A percentile compares a stretch with the other conserved stretches of the same genome.
phyloP scores from a whole-genome alignment of 2,888 invertebrate genomes.

The Sinelater perroti region DNA sequence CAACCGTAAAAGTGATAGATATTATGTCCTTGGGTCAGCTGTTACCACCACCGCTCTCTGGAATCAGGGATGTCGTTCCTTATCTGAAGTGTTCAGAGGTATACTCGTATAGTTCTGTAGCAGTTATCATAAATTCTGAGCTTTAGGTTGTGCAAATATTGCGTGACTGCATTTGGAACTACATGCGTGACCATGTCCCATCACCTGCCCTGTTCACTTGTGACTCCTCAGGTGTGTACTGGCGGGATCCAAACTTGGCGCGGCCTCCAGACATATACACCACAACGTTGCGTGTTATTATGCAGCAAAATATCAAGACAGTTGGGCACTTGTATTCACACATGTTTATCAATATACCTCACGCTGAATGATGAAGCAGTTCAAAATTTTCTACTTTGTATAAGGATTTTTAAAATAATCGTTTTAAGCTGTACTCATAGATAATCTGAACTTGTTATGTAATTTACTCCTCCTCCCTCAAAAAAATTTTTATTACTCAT shows the following conservation, averaged over 20 bases:
- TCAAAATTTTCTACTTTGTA: neutral
- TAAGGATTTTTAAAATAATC: too few relatives aligned
- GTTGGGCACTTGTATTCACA: conserved; percentile 80
- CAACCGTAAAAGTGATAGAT: conserved; percentile 74
- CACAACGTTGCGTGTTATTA: conserved; percentile 79
- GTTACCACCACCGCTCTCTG: conserved; percentile 82
- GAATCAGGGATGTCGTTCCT: conserved; percentile 78
- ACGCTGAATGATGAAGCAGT: neutral
- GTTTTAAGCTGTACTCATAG: too few relatives aligned
- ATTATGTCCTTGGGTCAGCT: conserved; percentile 86
- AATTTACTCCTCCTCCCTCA: too few relatives aligned
- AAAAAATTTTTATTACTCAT: too few relatives aligned
- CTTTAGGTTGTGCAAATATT: conserved; percentile 79
- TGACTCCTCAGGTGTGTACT: conserved; percentile 74
- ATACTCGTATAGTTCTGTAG: conserved; percentile 34
- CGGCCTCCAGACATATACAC: conserved; percentile 79
- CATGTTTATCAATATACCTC: conserved; percentile 68
- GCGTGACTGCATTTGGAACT: conserved; percentile 89
- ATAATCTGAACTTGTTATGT: neutral
- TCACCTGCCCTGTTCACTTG: conserved; percentile 81
- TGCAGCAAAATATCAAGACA: conserved; percentile 80
- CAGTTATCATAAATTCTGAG: conserved; percentile 29
- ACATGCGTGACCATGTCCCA: conserved; percentile 87
- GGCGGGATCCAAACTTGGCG: conserved; percentile 79
- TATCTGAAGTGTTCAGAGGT: conserved; percentile 78